Percentiles rank a stretch among this genome's conserved stretches.
These are phyloP conservation scores for Selenia dentaria DNA, from an alignment of 2,888 invertebrate genomes.

Conservation along the genomic window DNA sequence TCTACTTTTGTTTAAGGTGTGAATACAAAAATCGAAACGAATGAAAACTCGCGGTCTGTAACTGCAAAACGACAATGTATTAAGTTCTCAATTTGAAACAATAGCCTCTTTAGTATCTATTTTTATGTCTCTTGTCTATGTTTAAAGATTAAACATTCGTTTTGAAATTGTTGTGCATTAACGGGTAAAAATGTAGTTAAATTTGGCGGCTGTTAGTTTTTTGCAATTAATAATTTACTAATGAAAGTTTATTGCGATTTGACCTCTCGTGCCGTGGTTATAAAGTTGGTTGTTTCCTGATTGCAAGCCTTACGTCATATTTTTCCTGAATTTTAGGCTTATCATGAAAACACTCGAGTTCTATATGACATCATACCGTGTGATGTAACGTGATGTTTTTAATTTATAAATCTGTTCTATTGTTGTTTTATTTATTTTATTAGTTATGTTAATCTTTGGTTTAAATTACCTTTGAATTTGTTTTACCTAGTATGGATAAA, in stretches of 20 bases:
- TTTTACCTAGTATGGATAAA: no score
- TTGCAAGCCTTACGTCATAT: neutral
- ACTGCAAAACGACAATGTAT: no score
- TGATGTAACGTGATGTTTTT: neutral
- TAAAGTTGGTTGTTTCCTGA: no score
- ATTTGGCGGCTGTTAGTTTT: no score
- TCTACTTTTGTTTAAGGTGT: slow-evolving; percentile 17
- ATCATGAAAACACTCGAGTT: neutral
- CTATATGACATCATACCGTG: neutral
- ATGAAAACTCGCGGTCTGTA: neutral
- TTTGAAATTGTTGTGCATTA: no score
- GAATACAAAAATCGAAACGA: slow-evolving; percentile 9
- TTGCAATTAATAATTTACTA: no score
- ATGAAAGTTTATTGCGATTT: neutral
- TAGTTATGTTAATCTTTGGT: no score
- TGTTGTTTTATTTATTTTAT: no score
- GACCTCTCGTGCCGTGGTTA: neutral
- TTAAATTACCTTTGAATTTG: no score
- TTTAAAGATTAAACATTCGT: slow-evolving; percentile 8
- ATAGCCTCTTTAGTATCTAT: no score
- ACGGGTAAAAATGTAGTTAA: no score
- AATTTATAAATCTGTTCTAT: no score
- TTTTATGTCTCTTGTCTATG: slow-evolving; percentile 21
- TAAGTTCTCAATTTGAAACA: slow-evolving; percentile 1
- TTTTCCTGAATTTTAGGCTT: neutral